Evolutionary conservation across 2,797 vertebrate genomes (phyloP).

Genomic region (Vireo griseus): DNA sequence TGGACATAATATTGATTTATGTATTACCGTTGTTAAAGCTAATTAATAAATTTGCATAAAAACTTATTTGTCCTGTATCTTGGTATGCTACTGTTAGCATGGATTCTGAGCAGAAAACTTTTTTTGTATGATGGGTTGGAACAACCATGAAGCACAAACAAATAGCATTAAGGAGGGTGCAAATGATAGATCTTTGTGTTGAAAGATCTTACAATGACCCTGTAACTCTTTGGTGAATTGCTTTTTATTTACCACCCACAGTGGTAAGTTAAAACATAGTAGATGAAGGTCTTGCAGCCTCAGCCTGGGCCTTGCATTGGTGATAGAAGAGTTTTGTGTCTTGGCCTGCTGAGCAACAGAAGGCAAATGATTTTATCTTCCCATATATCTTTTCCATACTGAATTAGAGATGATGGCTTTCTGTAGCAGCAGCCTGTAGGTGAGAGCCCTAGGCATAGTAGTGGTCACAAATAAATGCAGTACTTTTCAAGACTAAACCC

Average conservation of each 20-base stretch:
- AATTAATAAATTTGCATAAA: slow-evolving; percentile 57
- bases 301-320: neutral
- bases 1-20: slow-evolving; percentile 59
- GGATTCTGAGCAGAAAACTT: neutral
- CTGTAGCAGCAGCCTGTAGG: neutral
- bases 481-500: neutral
- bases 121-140: neutral
- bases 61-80: neutral
- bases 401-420: neutral
- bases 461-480: neutral
- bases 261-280: neutral
- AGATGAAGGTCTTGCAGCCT: neutral
- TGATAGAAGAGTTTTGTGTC: neutral
- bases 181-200: neutral
- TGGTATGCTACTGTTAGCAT: rapidly evolving
- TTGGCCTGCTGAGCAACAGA: neutral
- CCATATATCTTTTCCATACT: neutral
- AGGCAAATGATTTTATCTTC: neutral
- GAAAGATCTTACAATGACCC: neutral
- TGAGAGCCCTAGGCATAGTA: neutral
- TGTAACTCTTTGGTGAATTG: neutral
- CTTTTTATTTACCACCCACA: neutral
- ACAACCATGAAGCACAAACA: neutral
- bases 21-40: slow-evolving; percentile 51
- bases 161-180: neutral